Percentiles rank a stretch among this genome's conserved stretches.
Conservation (phyloP, 2,797 vertebrate genomes). For the Myiotriccus ornatus region DNA sequence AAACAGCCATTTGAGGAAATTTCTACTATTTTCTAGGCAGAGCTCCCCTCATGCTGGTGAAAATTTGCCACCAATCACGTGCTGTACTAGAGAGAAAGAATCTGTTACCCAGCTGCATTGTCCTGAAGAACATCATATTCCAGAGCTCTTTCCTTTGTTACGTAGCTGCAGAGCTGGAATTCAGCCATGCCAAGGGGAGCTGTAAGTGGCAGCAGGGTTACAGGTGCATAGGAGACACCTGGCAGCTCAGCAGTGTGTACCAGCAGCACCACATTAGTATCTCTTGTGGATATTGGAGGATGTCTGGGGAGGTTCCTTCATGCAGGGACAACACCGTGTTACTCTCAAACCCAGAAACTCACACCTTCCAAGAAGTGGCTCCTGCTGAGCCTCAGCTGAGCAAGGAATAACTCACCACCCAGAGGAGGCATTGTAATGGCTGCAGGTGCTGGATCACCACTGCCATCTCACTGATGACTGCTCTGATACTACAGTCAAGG, state of each 20-base stretch:
- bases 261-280: neutral
- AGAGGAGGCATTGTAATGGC: rapidly evolving
- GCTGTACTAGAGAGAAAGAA: neutral
- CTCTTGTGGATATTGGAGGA: neutral
- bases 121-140: neutral
- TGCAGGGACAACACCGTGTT: rapidly evolving
- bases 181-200: neutral
- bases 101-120: neutral
- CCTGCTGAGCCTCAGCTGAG: neutral
- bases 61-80: neutral
- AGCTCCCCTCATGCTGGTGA: too few species aligned
- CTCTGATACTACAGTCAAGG: rapidly evolving
- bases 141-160: neutral
- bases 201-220: too few species aligned
- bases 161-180: neutral
- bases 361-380: rapidly evolving
- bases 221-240: neutral
- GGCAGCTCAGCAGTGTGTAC: neutral
- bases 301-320: neutral
- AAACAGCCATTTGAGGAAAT: neutral
- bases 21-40: neutral
- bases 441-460: neutral
- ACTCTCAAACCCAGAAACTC: neutral
- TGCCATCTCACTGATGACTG: neutral
- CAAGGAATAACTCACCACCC: neutral